Percentiles rank a stretch among this genome's conserved stretches.
Evolutionary conservation across 2,797 vertebrate species (phyloP).

Genomic region (Pachyuromys duprasi): DNA sequence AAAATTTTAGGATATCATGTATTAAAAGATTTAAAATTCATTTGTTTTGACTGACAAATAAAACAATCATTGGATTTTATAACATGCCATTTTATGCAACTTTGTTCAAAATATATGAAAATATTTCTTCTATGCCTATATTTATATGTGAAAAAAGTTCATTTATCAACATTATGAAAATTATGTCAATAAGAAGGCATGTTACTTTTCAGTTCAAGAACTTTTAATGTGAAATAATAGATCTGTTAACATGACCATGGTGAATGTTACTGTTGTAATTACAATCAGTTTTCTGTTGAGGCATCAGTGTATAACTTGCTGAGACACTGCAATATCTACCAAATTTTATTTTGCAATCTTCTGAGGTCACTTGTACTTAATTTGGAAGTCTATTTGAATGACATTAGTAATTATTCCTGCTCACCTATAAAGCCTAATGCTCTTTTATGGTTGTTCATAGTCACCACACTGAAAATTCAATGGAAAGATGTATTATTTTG

Average conservation of each 20-base stretch:
- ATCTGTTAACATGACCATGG: not conserved
- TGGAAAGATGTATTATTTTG: not conserved
- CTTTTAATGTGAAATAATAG: not conserved
- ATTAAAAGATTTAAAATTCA: too few relatives aligned
- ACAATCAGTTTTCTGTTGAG: slow-evolving; percentile 1
- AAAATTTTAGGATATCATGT: too few relatives aligned
- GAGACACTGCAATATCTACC: not conserved
- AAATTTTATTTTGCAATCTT: not conserved
- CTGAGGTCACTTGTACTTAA: not conserved
- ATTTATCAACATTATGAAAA: too few relatives aligned
- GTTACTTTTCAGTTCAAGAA: too few relatives aligned
- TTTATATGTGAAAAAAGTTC: too few relatives aligned
- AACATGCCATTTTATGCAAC: too few relatives aligned
- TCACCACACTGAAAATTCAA: not conserved
- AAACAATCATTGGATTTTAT: too few relatives aligned
- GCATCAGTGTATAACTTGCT: slow-evolving; percentile 54
- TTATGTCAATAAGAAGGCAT: too few relatives aligned
- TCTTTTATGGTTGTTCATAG: not conserved
- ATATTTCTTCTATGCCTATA: too few relatives aligned
- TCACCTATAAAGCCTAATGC: not conserved
- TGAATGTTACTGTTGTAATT: not conserved
- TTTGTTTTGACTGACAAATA: too few relatives aligned
- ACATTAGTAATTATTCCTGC: not conserved
- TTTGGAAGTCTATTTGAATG: not conserved
- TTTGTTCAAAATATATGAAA: too few relatives aligned